These are phyloP conservation scores for Colinus virginianus DNA, from an alignment of 2,113 vertebrate genomes.

Conservation along the genomic window DNA sequence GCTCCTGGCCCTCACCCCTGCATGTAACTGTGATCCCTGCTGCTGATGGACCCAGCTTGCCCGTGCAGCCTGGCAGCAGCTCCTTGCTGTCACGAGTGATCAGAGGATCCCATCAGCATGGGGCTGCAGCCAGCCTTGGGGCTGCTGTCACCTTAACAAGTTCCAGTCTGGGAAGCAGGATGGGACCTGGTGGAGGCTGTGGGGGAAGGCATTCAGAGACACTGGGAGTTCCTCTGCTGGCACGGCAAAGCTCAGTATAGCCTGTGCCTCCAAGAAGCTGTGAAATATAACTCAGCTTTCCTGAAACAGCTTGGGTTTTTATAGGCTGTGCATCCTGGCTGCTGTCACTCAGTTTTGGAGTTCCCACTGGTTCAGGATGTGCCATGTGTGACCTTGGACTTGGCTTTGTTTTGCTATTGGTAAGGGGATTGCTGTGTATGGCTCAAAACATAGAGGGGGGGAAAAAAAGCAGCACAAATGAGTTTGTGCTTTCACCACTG, in stretches of 20 bases:
- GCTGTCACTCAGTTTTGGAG: neutral
- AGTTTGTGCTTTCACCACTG: neutral
- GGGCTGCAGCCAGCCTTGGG: neutral
- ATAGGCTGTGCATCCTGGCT: neutral
- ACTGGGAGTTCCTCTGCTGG: neutral
- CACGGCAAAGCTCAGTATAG: neutral
- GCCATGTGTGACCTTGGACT: neutral
- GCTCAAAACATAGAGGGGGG: neutral
- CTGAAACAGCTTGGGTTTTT: neutral
- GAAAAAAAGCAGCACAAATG: neutral
- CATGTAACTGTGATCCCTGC: neutral
- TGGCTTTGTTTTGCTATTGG: neutral
- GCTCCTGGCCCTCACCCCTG: neutral
- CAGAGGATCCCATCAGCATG: neutral
- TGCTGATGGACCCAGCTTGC: neutral
- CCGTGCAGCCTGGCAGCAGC: neutral
- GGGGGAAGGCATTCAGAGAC: neutral
- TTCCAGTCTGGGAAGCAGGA: neutral
- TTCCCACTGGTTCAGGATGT: neutral
- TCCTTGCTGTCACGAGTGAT: neutral
- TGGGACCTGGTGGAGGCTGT: fast-evolving
- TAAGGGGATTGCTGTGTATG: neutral
- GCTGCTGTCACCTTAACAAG: neutral
- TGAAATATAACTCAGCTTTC: neutral
- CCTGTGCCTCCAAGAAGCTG: neutral